Evolutionary conservation across 2,113 vertebrate species (phyloP).

Genomic region (Xiphorhynchus elegans): DNA sequence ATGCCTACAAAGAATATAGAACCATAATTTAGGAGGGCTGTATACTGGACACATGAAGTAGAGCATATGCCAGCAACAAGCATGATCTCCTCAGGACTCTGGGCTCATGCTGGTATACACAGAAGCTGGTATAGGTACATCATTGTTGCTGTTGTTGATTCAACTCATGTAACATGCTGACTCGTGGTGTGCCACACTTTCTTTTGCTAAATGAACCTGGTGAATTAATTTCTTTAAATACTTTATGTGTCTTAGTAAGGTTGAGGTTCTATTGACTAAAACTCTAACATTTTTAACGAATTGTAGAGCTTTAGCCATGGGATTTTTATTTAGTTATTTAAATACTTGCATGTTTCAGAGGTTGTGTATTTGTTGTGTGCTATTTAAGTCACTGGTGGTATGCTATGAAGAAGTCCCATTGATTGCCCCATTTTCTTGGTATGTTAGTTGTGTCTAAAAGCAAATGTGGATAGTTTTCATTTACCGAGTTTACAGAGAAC

Average conservation of each 20-base stretch:
- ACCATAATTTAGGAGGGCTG: not conserved
- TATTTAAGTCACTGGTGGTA: not conserved
- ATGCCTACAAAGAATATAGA: not conserved
- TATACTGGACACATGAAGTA: not conserved
- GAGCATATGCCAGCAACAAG: not conserved
- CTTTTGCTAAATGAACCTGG: not conserved
- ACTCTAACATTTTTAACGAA: not conserved
- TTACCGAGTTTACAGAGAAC: not conserved
- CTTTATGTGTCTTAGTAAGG: not conserved
- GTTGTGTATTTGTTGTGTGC: not conserved
- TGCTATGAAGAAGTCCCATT: not conserved
- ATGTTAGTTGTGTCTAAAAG: not conserved
- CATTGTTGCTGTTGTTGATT: not conserved
- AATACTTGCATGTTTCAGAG: not conserved
- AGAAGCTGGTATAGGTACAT: not conserved
- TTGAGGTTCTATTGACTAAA: not conserved
- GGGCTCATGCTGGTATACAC: not conserved
- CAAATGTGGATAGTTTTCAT: not conserved
- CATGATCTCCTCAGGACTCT: not conserved
- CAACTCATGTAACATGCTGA: not conserved
- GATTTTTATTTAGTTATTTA: not conserved
- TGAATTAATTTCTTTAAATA: not conserved
- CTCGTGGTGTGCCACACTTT: not conserved
- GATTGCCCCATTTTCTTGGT: not conserved
- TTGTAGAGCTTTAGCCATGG: not conserved